A percentile compares a stretch with the other conserved stretches of the same genome.
These are phyloP conservation scores for Trematomus loennbergii DNA, from an alignment of 2,113 vertebrate genomes.

Conservation along the genomic window DNA sequence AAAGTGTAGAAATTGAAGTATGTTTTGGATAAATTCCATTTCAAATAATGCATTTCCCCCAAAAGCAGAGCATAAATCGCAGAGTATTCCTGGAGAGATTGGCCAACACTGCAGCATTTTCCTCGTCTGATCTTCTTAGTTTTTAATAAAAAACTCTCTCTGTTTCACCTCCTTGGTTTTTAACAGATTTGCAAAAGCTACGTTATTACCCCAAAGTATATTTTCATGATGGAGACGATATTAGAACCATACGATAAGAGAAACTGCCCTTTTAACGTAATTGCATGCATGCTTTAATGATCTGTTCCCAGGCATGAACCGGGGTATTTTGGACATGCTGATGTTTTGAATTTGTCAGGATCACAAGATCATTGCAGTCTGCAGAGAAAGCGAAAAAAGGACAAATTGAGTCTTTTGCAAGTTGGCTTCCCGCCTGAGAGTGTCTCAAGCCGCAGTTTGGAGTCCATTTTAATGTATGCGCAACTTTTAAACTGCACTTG, in stretches of 20 bases:
- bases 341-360: background rate
- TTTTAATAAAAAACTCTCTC: background rate
- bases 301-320: too few relatives aligned
- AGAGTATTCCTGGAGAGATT: too few relatives aligned
- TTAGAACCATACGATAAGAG: too few relatives aligned
- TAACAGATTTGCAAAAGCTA: background rate
- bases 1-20: too few relatives aligned
- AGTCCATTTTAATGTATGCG: constrained; percentile 19
- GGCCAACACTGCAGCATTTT: too few relatives aligned
- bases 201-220: background rate
- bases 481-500: constrained; percentile 22
- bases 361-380: background rate
- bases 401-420: background rate
- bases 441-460: background rate
- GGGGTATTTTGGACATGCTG: background rate
- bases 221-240: too few relatives aligned
- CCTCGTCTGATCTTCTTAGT: background rate
- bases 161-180: background rate
- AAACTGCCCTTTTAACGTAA: background rate
- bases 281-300: background rate
- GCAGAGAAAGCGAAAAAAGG: background rate
- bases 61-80: too few relatives aligned
- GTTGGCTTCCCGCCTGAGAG: background rate
- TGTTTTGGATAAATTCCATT: too few relatives aligned
- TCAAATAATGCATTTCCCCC: too few relatives aligned